A percentile compares a stretch with the other conserved stretches of the same genome.
These are phyloP conservation scores for Chaetops frenatus DNA, from an alignment of 2,113 vertebrate species.

Conservation along the genomic window DNA sequence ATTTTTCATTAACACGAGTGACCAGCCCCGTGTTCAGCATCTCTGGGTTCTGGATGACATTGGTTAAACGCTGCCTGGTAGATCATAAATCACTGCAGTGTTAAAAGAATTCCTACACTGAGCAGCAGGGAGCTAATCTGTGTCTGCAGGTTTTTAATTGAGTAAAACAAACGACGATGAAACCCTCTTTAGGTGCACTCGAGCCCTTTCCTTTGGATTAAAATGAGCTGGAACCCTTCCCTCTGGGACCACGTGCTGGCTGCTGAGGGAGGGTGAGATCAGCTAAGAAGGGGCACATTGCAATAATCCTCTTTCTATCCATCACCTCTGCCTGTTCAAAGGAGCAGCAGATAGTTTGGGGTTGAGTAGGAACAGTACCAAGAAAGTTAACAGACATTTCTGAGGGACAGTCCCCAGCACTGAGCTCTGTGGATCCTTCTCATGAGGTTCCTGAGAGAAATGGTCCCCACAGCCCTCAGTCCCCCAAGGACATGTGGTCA, in stretches of 20 bases:
- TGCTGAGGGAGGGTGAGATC: neutral
- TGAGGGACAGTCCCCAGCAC: neutral
- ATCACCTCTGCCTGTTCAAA: neutral
- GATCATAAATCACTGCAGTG: conserved; percentile 51
- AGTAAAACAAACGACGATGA: conserved; percentile 49
- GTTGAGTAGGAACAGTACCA: neutral
- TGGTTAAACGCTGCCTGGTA: conserved; percentile 40
- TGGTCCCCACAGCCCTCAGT: neutral
- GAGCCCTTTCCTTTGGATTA: neutral
- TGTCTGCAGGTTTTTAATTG: conserved; percentile 62
- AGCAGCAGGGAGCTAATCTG: conserved; percentile 51
- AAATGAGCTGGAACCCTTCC: neutral
- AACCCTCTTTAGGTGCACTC: conserved; percentile 30
- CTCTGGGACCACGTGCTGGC: neutral
- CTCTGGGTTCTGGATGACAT: conserved; percentile 10
- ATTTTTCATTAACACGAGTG: conserved; percentile 57
- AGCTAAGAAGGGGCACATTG: neutral
- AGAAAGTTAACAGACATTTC: neutral
- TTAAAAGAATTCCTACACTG: neutral
- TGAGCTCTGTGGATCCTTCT: neutral
- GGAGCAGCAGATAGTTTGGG: neutral
- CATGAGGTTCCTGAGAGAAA: neutral
- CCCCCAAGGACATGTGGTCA: neutral
- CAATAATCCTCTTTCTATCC: neutral
- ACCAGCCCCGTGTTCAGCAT: conserved; percentile 29